Base-by-base conservation (phyloP, 2,888 invertebrate genomes). In the Meta bourneti region DNA sequence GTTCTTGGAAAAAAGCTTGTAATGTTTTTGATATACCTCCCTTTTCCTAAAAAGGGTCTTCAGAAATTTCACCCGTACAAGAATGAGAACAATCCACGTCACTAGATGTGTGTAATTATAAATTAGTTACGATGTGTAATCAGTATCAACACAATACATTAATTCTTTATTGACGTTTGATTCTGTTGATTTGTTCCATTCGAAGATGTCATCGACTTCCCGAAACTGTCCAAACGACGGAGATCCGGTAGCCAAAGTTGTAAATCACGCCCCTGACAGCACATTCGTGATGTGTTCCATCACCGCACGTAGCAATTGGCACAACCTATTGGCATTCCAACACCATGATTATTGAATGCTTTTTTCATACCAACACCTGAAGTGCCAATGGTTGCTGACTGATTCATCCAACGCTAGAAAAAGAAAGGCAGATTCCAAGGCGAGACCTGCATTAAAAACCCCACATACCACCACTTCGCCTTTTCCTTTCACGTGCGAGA, bases 241-340 rank as follows among this genome's bases (percentile, higher is more conserved):
- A 79, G 72, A 87, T 87, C 80, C 87, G 79, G 86, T 86, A 86
- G 86, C 49, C 69, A 52, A 16, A 16, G 48, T 54, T 72, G 34
- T 72, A 79, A 52, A 80, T 71, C 49, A 69, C 16, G 13, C 20
- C 69, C 20, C 7, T 79, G 78, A 72, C 87, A 87, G 52, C 69
- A 52, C 87, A 72, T 71, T 87, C 87, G 87, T 87, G 87, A 87
- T 79, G 54, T 70, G 0, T n/a, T 54, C 87, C 20, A 71, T 52
- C 70, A 69, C 54, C 79, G 19, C 52, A 20, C 52, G 19, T 79
- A 72, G 11, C 34, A 87, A 54, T 87, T 51, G 72, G 71, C 52
- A 87, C 87, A 87, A 79, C 71, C 34, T 54, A 72, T 7, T n/a
- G n/a, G n/a, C n/a, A n/a, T 77, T 49, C 8, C 80, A 34, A 51